Evolutionary conservation across 2,113 vertebrate genomes (phyloP).

Genomic region (Antennarius striatus): DNA sequence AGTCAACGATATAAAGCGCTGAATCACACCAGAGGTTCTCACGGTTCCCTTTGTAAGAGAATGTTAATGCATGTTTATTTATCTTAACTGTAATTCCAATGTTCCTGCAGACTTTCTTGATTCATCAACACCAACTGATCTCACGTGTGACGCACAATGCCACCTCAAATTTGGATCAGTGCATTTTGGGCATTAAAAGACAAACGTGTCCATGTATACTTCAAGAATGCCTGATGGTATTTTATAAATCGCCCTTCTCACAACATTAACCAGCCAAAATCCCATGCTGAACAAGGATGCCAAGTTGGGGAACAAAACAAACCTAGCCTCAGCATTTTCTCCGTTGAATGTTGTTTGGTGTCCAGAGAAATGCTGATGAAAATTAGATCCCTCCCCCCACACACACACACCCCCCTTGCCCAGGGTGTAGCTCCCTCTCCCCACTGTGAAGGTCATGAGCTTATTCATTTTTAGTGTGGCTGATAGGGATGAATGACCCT

Average conservation of each 20-base stretch:
- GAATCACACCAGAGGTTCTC: too few species aligned
- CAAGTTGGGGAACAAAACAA: slow-evolving; percentile 65
- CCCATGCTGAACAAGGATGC: slow-evolving; percentile 45
- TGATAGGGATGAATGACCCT: slow-evolving; percentile 73
- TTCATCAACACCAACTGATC: slow-evolving; percentile 53
- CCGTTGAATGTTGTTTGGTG: slow-evolving; percentile 57
- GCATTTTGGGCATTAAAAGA: slow-evolving; percentile 27
- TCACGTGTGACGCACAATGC: slow-evolving; percentile 33
- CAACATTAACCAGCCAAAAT: slow-evolving; percentile 75
- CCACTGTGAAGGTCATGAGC: slow-evolving; percentile 72
- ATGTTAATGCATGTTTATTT: slow-evolving; percentile 20
- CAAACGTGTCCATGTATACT: slow-evolving; percentile 50
- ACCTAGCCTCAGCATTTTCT: slow-evolving; percentile 67
- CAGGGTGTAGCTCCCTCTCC: slow-evolving; percentile 41
- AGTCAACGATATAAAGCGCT: too few species aligned
- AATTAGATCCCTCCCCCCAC: slow-evolving; percentile 47
- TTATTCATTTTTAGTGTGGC: slow-evolving; percentile 68
- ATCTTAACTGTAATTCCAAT: slow-evolving; percentile 33
- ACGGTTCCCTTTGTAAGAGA: too few species aligned
- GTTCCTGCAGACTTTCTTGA: slow-evolving; percentile 25
- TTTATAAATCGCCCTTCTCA: slow-evolving; percentile 74
- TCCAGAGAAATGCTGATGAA: slow-evolving; percentile 71
- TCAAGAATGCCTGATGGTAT: slow-evolving; percentile 49
- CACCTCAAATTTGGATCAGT: slow-evolving; percentile 40
- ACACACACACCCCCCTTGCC: slow-evolving; percentile 42